phyloP scores from a whole-genome alignment of 2,113 vertebrate species.

The Antechinus flavipes region DNA sequence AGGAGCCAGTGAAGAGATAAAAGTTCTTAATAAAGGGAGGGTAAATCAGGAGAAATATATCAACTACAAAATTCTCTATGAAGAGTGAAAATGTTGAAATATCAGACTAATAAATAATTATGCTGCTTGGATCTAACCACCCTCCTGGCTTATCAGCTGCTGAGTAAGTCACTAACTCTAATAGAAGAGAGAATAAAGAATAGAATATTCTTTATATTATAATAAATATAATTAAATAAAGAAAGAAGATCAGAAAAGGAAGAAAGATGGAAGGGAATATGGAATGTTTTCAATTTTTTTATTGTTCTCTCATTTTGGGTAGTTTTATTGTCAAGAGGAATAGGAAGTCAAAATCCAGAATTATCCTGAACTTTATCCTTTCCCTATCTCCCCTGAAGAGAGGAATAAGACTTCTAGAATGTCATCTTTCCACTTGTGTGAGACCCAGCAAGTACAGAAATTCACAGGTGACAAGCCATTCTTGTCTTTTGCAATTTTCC shows the following conservation, averaged over 20 bases:
- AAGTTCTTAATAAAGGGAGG: neutral
- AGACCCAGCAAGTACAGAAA: neutral
- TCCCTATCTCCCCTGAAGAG: neutral
- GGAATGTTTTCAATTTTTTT: neutral
- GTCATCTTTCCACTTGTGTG: neutral
- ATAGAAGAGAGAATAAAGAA: neutral
- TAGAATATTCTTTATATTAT: too few species aligned
- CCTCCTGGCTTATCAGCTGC: neutral
- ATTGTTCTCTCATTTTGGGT: neutral
- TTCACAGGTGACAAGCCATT: neutral
- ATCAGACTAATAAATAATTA: neutral
- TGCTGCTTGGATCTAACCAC: neutral
- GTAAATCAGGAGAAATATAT: neutral
- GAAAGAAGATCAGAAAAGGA: neutral
- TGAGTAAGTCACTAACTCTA: neutral
- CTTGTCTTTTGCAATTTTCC: slow-evolving; percentile 4
- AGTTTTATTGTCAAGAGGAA: neutral
- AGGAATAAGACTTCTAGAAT: slow-evolving; percentile 13
- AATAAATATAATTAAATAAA: neutral
- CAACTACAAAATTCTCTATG: neutral
- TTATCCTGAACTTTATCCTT: neutral
- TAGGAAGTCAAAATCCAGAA: neutral
- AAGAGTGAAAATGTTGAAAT: neutral
- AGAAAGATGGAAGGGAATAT: neutral
- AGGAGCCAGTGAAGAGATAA: neutral